A percentile compares a stretch with the other conserved stretches of the same genome.
Conservation (phyloP, 2,888 invertebrate genomes). For the Acheta domesticus region DNA sequence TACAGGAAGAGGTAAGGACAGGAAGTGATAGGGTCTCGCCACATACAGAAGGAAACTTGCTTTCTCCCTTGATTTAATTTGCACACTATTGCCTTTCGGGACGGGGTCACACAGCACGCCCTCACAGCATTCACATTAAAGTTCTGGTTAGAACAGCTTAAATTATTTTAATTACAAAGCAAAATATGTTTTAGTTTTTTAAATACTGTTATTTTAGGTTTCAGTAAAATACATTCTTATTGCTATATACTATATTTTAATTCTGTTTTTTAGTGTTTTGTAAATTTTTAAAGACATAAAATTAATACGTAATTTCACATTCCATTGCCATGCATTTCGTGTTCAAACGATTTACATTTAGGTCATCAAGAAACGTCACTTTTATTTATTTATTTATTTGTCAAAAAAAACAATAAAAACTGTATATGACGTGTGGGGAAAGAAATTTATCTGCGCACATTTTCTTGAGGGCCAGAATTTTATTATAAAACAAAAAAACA, state of each 20-base stretch:
- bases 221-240: slow-evolving; percentile 18
- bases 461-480: too few species aligned
- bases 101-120: not conserved
- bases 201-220: slow-evolving; percentile 18
- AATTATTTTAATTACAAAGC: not conserved
- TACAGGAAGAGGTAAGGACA: not conserved
- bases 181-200: not conserved
- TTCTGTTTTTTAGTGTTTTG: not conserved
- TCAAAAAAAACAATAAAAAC: too few species aligned
- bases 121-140: slow-evolving; percentile 3
- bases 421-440: too few species aligned
- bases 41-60: not conserved
- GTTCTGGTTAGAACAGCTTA: slow-evolving; percentile 18
- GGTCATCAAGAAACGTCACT: slow-evolving; percentile 11
- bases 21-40: not conserved
- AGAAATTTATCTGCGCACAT: too few species aligned
- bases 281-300: slow-evolving; percentile 10
- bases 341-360: slow-evolving; percentile 11
- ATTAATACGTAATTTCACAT: not conserved
- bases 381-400: too few species aligned
- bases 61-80: not conserved
- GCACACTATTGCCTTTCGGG: not conserved
- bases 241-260: slow-evolving; percentile 10
- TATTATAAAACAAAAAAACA: too few species aligned
- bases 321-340: slow-evolving; percentile 18